Evolutionary conservation across 2,797 vertebrate species (phyloP).

Genomic region (Hemitrygon akajei): DNA sequence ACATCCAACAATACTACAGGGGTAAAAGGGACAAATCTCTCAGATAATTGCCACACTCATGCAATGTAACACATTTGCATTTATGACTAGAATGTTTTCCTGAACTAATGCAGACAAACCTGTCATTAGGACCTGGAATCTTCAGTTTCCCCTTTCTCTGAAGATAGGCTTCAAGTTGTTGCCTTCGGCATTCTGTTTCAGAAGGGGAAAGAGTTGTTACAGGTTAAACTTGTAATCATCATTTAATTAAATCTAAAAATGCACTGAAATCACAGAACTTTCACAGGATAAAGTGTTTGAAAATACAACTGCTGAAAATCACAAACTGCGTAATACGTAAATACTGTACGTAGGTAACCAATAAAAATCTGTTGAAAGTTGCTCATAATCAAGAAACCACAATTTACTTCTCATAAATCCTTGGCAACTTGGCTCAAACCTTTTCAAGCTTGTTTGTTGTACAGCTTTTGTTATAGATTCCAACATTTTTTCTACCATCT

Average conservation of each 20-base stretch:
- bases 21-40: not conserved
- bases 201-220: not conserved
- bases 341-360: too few species aligned
- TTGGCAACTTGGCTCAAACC: too few species aligned
- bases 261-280: not conserved
- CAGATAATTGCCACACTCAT: too few species aligned
- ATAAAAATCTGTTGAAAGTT: not conserved
- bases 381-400: not conserved
- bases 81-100: not conserved
- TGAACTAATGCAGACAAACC: not conserved
- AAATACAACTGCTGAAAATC: not conserved
- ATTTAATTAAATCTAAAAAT: not conserved
- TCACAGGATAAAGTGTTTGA: not conserved
- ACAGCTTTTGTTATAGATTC: too few species aligned
- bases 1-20: not conserved
- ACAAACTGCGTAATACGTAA: too few species aligned
- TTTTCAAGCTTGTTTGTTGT: too few species aligned
- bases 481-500: too few species aligned
- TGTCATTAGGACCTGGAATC: not conserved
- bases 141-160: conserved; percentile 12
- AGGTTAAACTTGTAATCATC: not conserved
- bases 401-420: too few species aligned
- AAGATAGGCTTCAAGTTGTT: conserved; percentile 25
- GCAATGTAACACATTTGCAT: not conserved
- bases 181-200: conserved; percentile 24